Base-by-base conservation (phyloP, 2,888 invertebrate species). In the Morpho helenor region DNA sequence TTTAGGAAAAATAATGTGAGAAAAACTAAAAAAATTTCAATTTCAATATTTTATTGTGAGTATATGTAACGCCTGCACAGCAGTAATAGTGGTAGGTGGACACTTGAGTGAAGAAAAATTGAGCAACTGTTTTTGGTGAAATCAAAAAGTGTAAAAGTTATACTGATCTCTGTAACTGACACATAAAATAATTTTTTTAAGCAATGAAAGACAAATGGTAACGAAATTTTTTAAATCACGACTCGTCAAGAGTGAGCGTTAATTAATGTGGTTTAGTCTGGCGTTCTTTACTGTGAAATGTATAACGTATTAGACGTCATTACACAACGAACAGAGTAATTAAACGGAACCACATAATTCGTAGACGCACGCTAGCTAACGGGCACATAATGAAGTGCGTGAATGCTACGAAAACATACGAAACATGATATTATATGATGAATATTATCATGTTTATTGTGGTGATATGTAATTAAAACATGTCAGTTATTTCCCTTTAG, bases 181-280 rank as follows among this genome's bases (percentile, higher is more conserved):
- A 23, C 4, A 4, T 23, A 31, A 31, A 31, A 31, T 3, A 31
- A 31, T 2, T 9, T 41, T 54, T 42, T 41, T 31, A 39, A 68
- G 62, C 22, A 45, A 7, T 45, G 42, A 47, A 49, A 59, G 62
- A 61, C 52, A 70, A 67, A 69, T 62, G 51, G 59, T 60, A 59
- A 68, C 60, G 64, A 68, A 71, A 68, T 67, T 67, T 59, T 66
- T 60, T 63, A 67, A 64, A 63, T 58, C 60, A 60, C 64, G 59
- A 54, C 57, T 59, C 57, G 56, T 63, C 66, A 65, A 66, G 65
- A 64, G 66, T 64, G 61, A 65, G 64, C 68, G 75, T 75, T 82
- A 80, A 84, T 84, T 82, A 83, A 84, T 84, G 75, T 72, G 74
- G 74, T 73, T 72, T 73, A 69, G 70, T 57, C 59, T 65, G 63